Conservation (phyloP, 2,113 vertebrate species). For the Agapornis roseicollis region DNA sequence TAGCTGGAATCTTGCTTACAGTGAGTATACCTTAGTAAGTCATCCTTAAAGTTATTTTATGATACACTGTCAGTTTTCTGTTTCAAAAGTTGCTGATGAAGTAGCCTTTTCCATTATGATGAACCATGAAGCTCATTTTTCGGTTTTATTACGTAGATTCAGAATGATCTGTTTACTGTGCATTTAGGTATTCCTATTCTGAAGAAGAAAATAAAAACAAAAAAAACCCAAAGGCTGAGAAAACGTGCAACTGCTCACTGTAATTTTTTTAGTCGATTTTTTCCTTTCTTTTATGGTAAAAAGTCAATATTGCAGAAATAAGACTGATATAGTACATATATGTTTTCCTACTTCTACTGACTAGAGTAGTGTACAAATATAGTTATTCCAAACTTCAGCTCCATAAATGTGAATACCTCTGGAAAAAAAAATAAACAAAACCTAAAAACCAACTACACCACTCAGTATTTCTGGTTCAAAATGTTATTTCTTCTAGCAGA, state of each 20-base stretch:
- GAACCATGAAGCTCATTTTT: background rate
- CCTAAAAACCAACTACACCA: background rate
- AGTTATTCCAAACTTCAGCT: background rate
- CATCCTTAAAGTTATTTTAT: background rate
- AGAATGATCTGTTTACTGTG: background rate
- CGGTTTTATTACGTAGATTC: background rate
- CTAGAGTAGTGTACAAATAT: background rate
- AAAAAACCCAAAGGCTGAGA: background rate
- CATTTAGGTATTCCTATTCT: background rate
- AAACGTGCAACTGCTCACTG: background rate
- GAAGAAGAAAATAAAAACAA: background rate
- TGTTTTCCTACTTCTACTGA: background rate
- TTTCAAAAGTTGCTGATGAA: background rate
- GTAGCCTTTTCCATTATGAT: background rate
- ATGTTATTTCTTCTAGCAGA: background rate
- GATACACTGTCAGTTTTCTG: background rate
- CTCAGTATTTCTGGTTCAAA: background rate
- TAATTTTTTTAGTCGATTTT: background rate
- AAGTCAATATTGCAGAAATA: background rate
- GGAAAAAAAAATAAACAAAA: background rate
- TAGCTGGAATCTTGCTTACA: background rate
- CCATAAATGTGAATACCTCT: background rate
- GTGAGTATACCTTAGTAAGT: background rate
- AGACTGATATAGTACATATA: fast-evolving
- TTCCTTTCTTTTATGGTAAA: background rate